Base-by-base conservation (phyloP, 2,797 vertebrate genomes). In the Notolabrus celidotus region DNA sequence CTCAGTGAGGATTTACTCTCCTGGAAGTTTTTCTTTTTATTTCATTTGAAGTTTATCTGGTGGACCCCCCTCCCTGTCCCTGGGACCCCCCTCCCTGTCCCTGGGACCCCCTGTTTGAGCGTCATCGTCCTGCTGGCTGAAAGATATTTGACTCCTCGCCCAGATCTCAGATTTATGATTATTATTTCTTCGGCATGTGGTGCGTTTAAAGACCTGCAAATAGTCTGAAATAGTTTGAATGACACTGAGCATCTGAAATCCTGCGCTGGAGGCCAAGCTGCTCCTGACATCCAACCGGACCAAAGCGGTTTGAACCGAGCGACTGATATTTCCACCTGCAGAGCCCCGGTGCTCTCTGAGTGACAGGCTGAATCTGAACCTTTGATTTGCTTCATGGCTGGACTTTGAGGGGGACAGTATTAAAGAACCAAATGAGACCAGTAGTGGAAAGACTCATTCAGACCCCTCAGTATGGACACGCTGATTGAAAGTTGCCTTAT, bases 401-500 rank as follows among this genome's bases (percentile, higher is more conserved):
- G 71, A 82, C 66, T 62, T 39, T 39, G 64, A 66, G 71, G 46
- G 38, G 64, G 54, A 20, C 55, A 53, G 56, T 50, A 67, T 53
- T 29, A 66, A 67, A 47, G 67, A 87, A 85, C 80, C 80, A 84
- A 90, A 86, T 71, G 77, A 72, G 67, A 23, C 64, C 66, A 79
- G 66, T 36, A 63, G 27, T 70, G 45, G 27, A 39, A 78, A 74
- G 56, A 86, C 84, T 80, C 22, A 45, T 59, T 71, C 42, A 56
- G 55, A 54, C 66, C 84, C 82, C 85, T 87, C 83, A 66, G 56
- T 85, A 66, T 60, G 84, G 86, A 86, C 87, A 64, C 49, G 74
- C 85, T 86, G 59, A 62, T 88, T 93, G 86, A 92, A 90, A 91
- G 91, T 93, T 94, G 94, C 94, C 94, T 95, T 95, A 94, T 93